These are phyloP conservation scores for Pangasius macronema DNA, from an alignment of 2,797 vertebrate genomes.

Conservation along the genomic window DNA sequence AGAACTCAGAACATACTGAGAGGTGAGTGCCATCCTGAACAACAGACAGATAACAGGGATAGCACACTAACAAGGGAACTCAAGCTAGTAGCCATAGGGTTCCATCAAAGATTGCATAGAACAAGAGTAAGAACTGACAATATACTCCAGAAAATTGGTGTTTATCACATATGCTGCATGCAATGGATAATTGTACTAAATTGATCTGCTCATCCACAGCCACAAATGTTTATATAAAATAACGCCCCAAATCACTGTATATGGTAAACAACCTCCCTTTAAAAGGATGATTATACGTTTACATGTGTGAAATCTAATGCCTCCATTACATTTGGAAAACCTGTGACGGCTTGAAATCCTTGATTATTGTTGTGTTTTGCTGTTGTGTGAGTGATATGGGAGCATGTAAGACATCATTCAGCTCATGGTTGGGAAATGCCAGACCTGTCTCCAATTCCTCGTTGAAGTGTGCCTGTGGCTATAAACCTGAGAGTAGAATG, in stretches of 20 bases:
- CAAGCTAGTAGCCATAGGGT: not conserved
- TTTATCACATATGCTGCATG: not conserved
- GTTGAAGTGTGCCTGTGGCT: not conserved
- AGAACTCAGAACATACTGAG: not conserved
- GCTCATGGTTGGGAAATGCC: not conserved
- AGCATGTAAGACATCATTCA: constrained; percentile 1
- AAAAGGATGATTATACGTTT: not conserved
- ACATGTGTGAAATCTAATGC: not conserved
- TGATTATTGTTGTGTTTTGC: not conserved
- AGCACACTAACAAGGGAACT: not conserved
- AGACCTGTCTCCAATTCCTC: not conserved
- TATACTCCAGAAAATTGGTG: not conserved
- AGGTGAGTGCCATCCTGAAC: not conserved
- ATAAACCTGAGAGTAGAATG: not conserved
- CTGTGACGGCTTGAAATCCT: not conserved
- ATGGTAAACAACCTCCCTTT: not conserved
- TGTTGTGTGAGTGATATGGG: not conserved
- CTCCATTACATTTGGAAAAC: not conserved
- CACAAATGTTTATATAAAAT: not conserved
- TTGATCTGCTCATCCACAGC: not conserved
- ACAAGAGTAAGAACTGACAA: not conserved
- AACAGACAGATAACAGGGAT: not conserved
- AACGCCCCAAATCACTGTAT: not conserved
- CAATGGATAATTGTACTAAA: not conserved
- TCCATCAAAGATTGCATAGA: not conserved